Conservation (phyloP, 2,113 vertebrate species). For the Myotis brandtii region DNA sequence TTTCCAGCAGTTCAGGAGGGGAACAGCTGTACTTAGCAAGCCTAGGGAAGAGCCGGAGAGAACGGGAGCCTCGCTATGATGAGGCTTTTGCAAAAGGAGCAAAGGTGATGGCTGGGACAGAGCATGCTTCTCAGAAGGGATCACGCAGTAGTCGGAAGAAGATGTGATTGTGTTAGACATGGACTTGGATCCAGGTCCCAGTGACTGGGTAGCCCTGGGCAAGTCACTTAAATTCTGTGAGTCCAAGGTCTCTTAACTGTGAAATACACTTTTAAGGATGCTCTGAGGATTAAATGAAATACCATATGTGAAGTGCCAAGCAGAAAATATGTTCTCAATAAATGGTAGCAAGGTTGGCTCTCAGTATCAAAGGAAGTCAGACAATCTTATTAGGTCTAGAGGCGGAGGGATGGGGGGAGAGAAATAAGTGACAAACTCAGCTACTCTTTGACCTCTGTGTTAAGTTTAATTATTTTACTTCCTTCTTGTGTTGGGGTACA, state of each 20-base stretch:
- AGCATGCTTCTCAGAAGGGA: neutral
- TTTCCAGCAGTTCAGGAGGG: neutral
- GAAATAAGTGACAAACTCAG: neutral
- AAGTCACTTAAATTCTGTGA: constrained; percentile 13
- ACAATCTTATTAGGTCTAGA: neutral
- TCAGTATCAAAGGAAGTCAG: neutral
- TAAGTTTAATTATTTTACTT: neutral
- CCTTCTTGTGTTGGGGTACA: neutral
- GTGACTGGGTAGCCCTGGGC: neutral
- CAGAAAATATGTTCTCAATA: neutral
- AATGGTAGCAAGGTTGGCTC: neutral
- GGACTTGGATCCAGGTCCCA: neutral
- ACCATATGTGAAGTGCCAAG: neutral
- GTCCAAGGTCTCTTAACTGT: neutral
- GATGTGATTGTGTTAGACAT: neutral
- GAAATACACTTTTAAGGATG: neutral
- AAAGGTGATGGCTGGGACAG: neutral
- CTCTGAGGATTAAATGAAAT: neutral
- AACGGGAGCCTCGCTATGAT: neutral
- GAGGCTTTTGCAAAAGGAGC: neutral
- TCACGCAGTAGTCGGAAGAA: neutral
- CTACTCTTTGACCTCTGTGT: neutral
- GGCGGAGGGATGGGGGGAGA: neutral
- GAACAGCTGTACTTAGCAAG: neutral
- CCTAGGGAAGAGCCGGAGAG: neutral